These are phyloP conservation scores for Manacus vitellinus DNA, from an alignment of 2,113 vertebrate genomes.

Conservation along the genomic window DNA sequence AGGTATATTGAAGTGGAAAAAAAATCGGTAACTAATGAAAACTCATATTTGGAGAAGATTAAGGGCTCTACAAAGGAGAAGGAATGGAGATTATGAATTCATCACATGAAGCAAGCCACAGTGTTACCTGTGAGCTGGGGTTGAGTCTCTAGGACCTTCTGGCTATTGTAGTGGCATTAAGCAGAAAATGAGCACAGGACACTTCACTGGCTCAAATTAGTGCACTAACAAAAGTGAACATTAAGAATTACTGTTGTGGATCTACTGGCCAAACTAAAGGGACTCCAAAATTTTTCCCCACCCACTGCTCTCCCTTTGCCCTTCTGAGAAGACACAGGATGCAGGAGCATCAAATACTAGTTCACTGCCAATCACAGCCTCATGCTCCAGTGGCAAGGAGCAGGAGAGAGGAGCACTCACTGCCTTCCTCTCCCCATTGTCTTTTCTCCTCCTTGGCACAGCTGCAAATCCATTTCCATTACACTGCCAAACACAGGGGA, in stretches of 20 bases:
- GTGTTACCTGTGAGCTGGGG: not conserved
- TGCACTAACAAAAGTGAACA: not conserved
- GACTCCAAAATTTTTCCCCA: not conserved
- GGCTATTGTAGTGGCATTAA: rapidly evolving
- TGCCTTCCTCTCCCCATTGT: rapidly evolving
- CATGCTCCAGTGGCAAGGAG: rapidly evolving
- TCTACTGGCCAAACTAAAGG: rapidly evolving
- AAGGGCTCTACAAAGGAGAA: not conserved
- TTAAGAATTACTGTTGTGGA: not conserved
- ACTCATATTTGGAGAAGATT: not conserved
- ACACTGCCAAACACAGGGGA: not conserved
- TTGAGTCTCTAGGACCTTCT: not conserved
- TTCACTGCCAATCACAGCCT: not conserved
- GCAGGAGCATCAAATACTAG: not conserved
- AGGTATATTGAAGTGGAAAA: not conserved
- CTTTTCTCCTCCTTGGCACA: not conserved
- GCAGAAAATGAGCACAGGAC: not conserved
- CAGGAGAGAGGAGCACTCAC: rapidly evolving
- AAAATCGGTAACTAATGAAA: not conserved
- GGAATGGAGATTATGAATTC: not conserved
- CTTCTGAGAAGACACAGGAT: not conserved
- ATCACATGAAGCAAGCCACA: not conserved
- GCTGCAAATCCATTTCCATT: not conserved
- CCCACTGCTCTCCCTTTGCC: rapidly evolving
- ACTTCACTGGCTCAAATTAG: not conserved